A percentile compares a stretch with the other conserved stretches of the same genome.
These are phyloP conservation scores for Oryzias celebensis DNA, from an alignment of 2,113 vertebrate genomes.

Conservation along the genomic window DNA sequence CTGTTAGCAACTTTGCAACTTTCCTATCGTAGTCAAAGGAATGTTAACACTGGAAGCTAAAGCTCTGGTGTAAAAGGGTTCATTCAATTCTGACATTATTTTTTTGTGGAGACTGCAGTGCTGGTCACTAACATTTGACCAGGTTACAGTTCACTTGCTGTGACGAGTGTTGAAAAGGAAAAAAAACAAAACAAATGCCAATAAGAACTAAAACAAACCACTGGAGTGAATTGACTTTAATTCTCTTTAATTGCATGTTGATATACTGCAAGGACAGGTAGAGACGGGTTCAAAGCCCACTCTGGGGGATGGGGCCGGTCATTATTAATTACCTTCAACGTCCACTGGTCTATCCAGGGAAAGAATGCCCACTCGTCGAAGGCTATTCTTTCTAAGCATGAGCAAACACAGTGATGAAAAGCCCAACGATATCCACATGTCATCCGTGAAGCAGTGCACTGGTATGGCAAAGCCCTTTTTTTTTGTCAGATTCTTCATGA, in stretches of 20 bases:
- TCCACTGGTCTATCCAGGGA: slow-evolving; percentile 29
- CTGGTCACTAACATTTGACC: no score
- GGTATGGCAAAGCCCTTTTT: slow-evolving; percentile 72
- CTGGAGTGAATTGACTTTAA: slow-evolving; percentile 63
- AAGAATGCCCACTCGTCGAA: slow-evolving; percentile 20
- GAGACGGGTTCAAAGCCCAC: slow-evolving; percentile 62
- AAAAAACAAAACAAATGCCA: neutral
- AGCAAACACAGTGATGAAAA: slow-evolving; percentile 63
- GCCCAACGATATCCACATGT: slow-evolving; percentile 40
- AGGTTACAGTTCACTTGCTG: neutral
- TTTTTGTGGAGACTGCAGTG: no score
- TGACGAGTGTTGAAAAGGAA: no score
- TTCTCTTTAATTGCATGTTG: slow-evolving; percentile 78
- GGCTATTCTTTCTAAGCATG: slow-evolving; percentile 25
- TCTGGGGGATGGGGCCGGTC: slow-evolving; percentile 48
- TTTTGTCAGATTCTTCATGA: slow-evolving; percentile 37
- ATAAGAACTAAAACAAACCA: slow-evolving; percentile 37
- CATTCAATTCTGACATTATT: no score
- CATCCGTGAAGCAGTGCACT: slow-evolving; percentile 60
- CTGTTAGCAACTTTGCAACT: no score
- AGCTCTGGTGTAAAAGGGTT: no score
- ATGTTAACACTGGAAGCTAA: no score
- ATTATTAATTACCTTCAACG: slow-evolving; percentile 42
- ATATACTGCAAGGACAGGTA: slow-evolving; percentile 71
- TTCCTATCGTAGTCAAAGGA: no score